Percentiles rank a stretch among this genome's conserved stretches.
phyloP scores from a whole-genome alignment of 2,113 vertebrate genomes.

The Nesoenas mayeri region DNA sequence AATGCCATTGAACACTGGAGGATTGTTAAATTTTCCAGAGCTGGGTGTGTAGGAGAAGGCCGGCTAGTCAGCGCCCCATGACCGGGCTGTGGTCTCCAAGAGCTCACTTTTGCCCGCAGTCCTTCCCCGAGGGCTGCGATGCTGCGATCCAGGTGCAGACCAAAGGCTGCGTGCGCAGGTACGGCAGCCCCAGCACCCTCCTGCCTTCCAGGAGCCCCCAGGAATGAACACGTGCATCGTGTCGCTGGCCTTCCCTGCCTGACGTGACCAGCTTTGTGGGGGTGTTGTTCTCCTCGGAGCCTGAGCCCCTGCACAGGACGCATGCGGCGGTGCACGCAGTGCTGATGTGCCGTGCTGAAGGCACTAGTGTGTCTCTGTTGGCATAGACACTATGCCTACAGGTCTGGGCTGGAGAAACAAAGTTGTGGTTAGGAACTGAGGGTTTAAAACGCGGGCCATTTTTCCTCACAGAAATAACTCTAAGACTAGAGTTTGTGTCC shows the following conservation, averaged over 20 bases:
- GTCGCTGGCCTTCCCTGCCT: rapidly evolving
- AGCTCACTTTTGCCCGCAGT: background rate
- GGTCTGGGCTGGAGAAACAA: background rate
- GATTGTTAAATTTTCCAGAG: background rate
- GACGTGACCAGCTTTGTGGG: rapidly evolving
- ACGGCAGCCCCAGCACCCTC: background rate
- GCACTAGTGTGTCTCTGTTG: background rate
- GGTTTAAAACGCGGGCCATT: background rate
- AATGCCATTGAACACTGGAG: background rate
- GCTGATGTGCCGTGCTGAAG: rapidly evolving
- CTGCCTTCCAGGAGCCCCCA: background rate
- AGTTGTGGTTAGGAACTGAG: background rate
- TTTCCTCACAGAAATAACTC: background rate
- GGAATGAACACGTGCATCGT: rapidly evolving
- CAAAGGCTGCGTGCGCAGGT: rapidly evolving
- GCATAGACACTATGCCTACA: background rate
- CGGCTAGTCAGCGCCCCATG: background rate
- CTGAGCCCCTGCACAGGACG: rapidly evolving
- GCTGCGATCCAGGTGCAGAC: rapidly evolving
- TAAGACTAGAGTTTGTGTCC: background rate
- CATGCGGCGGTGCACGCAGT: rapidly evolving
- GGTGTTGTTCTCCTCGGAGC: rapidly evolving
- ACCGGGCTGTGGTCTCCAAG: background rate
- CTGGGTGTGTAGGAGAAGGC: background rate
- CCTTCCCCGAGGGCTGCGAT: background rate